Evolutionary conservation across 2,888 invertebrate species (phyloP).

Genomic region (Belgica antarctica): DNA sequence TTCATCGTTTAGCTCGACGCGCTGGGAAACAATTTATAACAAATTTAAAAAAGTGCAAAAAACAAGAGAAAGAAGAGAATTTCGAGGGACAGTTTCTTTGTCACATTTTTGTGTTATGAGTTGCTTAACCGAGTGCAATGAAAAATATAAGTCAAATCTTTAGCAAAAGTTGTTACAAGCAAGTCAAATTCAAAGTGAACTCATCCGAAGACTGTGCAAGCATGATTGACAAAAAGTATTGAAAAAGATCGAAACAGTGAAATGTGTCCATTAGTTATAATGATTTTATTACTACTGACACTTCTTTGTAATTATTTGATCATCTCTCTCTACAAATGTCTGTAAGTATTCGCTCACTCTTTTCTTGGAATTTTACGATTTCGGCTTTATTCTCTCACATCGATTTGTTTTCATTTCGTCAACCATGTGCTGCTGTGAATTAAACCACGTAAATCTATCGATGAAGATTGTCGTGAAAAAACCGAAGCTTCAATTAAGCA

Average conservation of each 20-base stretch:
- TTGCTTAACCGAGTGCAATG: neutral
- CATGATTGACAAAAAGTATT: neutral
- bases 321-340: slow-evolving; percentile 37
- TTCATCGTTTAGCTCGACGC: neutral
- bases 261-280: slow-evolving; percentile 39
- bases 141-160: neutral
- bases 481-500: neutral
- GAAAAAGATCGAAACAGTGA: neutral
- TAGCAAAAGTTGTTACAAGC: slow-evolving; percentile 2
- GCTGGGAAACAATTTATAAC: neutral
- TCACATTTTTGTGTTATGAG: slow-evolving; percentile 15
- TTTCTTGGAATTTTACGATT: too few species aligned
- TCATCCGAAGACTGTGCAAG: neutral
- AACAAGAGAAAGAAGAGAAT: neutral
- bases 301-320: slow-evolving; percentile 38
- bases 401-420: neutral
- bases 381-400: neutral
- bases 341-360: slow-evolving; percentile 36
- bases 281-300: slow-evolving; percentile 37
- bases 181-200: slow-evolving; percentile 20
- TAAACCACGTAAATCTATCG: neutral
- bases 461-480: neutral
- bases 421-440: neutral
- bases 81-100: neutral
- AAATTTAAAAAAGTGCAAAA: neutral